Evolutionary conservation across 1,140 invertebrate species (phyloP).

Genomic region (Hycleus phaleratus): DNA sequence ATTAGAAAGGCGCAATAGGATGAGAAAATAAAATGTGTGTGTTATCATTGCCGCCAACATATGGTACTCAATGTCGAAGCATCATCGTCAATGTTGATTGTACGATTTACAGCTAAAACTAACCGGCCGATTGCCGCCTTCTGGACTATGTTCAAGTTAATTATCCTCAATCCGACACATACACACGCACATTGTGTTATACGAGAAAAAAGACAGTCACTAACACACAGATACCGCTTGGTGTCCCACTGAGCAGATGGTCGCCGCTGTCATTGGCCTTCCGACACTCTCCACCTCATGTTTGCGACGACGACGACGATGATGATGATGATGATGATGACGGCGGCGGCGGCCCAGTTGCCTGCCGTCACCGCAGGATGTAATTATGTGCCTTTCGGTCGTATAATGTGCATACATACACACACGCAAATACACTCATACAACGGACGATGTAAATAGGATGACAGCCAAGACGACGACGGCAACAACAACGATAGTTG

Average conservation of each 20-base stretch:
- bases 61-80: too few relatives aligned
- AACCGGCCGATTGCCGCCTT: constrained; percentile 6
- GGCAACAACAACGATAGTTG: too few relatives aligned
- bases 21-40: too few relatives aligned
- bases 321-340: too few relatives aligned
- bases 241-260: constrained; percentile 15
- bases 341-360: background rate
- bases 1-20: too few relatives aligned
- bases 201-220: constrained; percentile 2
- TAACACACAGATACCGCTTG: too few relatives aligned
- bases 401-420: background rate
- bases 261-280: constrained; percentile 12
- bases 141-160: constrained; percentile 4
- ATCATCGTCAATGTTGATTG: too few relatives aligned
- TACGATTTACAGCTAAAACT: constrained; percentile 4
- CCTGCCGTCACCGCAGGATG: constrained; percentile 9
- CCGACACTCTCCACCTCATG: background rate
- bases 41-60: too few relatives aligned
- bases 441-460: too few relatives aligned
- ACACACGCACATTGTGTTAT: background rate
- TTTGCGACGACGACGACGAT: background rate
- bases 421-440: too few relatives aligned
- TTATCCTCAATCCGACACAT: background rate
- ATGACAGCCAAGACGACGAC: too few relatives aligned
- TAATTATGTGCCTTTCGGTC: constrained; percentile 7